Evolutionary conservation across 2,113 vertebrate genomes (phyloP).

Genomic region (Egretta garzetta): DNA sequence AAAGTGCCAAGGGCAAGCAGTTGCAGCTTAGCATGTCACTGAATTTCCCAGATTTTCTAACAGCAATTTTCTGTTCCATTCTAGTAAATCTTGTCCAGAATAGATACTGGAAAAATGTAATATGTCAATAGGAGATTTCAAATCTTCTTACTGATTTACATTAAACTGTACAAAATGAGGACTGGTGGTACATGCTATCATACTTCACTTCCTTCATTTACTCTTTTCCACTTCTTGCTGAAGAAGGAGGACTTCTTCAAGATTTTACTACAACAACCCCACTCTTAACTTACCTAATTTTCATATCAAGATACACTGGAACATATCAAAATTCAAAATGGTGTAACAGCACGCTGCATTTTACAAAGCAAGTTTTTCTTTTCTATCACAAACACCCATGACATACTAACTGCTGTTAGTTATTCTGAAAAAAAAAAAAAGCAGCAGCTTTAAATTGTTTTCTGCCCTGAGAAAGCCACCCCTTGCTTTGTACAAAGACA

Average conservation of each 20-base stretch:
- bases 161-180: not conserved
- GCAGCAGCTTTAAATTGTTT: not conserved
- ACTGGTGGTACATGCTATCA: not conserved
- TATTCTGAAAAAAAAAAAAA: not conserved
- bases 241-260: not conserved
- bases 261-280: not conserved
- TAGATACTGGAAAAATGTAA: not conserved
- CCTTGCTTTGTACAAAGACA: not conserved
- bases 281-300: not conserved
- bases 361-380: not conserved
- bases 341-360: not conserved
- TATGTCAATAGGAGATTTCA: not conserved
- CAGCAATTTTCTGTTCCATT: not conserved
- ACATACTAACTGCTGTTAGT: not conserved
- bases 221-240: not conserved
- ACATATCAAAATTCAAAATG: not conserved
- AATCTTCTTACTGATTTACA: not conserved
- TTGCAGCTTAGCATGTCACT: not conserved
- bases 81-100: not conserved
- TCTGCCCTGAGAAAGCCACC: not conserved
- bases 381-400: not conserved
- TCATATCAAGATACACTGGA: not conserved
- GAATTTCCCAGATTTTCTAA: slow-evolving; percentile 18
- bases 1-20: slow-evolving; percentile 34
- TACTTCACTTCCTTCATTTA: not conserved